phyloP scores from a whole-genome alignment of 2,888 invertebrate genomes.

The Drosophila algonquin region DNA sequence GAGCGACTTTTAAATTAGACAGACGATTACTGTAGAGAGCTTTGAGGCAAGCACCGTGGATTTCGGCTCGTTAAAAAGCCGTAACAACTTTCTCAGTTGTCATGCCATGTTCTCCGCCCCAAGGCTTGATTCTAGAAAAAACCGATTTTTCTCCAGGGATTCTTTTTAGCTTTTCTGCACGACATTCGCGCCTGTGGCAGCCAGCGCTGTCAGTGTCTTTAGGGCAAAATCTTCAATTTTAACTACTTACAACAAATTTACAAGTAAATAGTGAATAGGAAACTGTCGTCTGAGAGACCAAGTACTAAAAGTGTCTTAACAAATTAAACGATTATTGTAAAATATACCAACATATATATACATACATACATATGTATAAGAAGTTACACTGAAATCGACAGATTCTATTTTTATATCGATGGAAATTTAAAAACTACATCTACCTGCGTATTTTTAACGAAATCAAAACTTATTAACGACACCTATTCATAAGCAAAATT shows the following conservation, averaged over 20 bases:
- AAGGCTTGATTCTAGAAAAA: not conserved
- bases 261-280: constrained; percentile 3
- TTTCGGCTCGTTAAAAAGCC: not conserved
- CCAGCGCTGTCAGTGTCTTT: constrained; percentile 4
- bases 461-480: constrained; percentile 10
- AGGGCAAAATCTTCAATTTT: constrained; percentile 6
- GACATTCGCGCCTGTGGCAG: constrained; percentile 8
- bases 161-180: not conserved
- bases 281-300: constrained; percentile 29
- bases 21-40: not conserved
- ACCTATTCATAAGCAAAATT: not conserved
- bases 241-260: constrained; percentile 22
- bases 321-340: constrained; percentile 45
- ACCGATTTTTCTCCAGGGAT: not conserved
- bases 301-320: constrained; percentile 48
- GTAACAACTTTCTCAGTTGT: not conserved
- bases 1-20: constrained; percentile 1
- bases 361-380: not conserved
- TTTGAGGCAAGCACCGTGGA: not conserved
- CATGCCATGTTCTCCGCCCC: not conserved
- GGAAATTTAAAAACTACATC: constrained; percentile 37
- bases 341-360: constrained; percentile 13
- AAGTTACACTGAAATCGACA: constrained; percentile 16
- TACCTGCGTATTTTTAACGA: constrained; percentile 40
- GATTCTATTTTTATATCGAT: constrained; percentile 42